These are phyloP conservation scores for Sinhomidia bicolor DNA, from an alignment of 2,888 invertebrate genomes.

Conservation along the genomic window DNA sequence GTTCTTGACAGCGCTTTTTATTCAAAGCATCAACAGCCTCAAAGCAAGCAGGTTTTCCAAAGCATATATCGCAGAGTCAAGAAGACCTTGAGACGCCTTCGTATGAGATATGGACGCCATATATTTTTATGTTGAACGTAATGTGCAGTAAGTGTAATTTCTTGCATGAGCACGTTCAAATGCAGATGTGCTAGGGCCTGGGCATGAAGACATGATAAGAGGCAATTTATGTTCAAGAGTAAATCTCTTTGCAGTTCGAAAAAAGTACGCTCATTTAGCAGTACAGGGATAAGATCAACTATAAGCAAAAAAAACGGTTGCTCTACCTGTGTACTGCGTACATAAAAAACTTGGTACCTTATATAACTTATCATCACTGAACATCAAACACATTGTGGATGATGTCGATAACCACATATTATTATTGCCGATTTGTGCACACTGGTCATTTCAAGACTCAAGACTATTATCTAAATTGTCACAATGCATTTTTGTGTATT, in stretches of 20 bases:
- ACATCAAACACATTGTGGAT: not conserved
- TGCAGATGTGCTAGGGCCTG: not conserved
- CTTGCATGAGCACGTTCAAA: not conserved
- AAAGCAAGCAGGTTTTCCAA: conserved; percentile 32
- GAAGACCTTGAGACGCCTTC: conserved; percentile 30
- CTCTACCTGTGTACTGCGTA: not conserved
- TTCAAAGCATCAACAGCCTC: not conserved
- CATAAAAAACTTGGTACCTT: too few species aligned
- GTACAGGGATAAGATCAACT: too few species aligned
- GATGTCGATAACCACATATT: not conserved
- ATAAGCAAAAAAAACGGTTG: too few species aligned
- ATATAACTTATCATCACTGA: not conserved
- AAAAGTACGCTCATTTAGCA: too few species aligned
- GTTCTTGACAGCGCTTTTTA: conserved; percentile 39
- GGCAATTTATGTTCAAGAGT: too few species aligned
- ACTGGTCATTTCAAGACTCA: not conserved
- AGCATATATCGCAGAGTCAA: not conserved
- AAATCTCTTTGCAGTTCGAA: too few species aligned
- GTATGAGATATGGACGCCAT: not conserved
- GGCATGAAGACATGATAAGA: not conserved
- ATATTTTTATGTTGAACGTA: not conserved
- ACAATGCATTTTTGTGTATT: not conserved
- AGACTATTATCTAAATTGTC: not conserved
- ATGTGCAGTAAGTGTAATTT: not conserved
- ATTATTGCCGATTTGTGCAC: not conserved